These are phyloP conservation scores for Synodontis membranacea DNA, from an alignment of 2,113 vertebrate genomes.

Conservation along the genomic window DNA sequence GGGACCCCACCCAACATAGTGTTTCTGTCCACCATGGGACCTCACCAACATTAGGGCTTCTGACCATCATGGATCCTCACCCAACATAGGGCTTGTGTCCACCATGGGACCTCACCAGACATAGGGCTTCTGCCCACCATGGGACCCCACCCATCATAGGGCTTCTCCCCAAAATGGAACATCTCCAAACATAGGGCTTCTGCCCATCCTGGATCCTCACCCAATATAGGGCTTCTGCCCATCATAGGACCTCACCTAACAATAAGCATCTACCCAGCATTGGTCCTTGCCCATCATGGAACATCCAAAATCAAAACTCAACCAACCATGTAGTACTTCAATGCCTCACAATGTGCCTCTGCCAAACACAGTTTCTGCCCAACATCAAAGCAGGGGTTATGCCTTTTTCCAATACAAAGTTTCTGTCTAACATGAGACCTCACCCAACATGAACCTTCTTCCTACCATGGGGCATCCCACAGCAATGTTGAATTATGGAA, in stretches of 20 bases:
- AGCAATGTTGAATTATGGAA: background rate
- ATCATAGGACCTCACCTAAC: too few relatives aligned
- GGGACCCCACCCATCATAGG: background rate
- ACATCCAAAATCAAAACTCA: too few relatives aligned
- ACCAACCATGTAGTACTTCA: too few relatives aligned
- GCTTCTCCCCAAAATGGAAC: background rate
- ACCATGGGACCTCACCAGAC: too few relatives aligned
- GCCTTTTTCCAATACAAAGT: background rate
- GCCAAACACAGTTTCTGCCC: too few relatives aligned
- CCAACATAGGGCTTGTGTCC: background rate
- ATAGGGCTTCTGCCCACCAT: background rate
- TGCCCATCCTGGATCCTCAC: background rate
- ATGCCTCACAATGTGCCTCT: too few relatives aligned
- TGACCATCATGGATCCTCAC: background rate
- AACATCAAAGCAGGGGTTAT: too few relatives aligned
- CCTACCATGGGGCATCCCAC: too few relatives aligned
- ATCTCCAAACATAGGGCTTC: background rate
- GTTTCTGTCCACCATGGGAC: background rate
- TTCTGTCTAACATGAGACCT: too few relatives aligned
- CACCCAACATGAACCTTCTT: too few relatives aligned
- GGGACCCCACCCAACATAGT: background rate
- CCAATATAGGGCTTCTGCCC: background rate
- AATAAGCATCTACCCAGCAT: too few relatives aligned
- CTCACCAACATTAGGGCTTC: background rate
- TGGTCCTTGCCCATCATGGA: too few relatives aligned